A percentile compares a stretch with the other conserved stretches of the same genome.
Conservation (phyloP, 2,888 invertebrate species). For the Atrina japonica region DNA sequence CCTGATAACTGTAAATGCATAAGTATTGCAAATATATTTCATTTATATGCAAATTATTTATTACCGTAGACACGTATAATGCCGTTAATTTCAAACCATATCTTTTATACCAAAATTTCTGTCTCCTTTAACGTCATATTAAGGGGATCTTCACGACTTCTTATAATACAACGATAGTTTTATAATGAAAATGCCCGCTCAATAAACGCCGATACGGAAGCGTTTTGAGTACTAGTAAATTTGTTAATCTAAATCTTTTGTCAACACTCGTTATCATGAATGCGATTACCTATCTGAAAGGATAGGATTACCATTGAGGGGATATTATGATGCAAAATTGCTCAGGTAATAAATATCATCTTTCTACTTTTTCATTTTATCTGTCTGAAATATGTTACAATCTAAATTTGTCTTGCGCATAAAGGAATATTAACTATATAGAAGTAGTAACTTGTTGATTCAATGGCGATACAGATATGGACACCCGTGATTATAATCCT, state of each 20-base stretch:
- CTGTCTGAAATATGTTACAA: slow-evolving; percentile 2
- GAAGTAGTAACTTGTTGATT: not conserved
- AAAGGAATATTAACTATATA: not conserved
- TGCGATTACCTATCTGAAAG: slow-evolving; percentile 11
- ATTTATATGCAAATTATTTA: no score
- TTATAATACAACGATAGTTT: no score
- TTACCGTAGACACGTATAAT: no score
- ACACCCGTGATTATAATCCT: no score
- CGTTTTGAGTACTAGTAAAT: slow-evolving; percentile 3
- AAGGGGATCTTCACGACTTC: no score
- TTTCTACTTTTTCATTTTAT: slow-evolving; percentile 1
- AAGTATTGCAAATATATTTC: no score
- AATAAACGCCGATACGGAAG: slow-evolving; percentile 19
- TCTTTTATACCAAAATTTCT: no score
- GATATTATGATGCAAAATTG: not conserved
- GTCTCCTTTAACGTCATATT: no score
- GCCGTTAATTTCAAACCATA: no score
- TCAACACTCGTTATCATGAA: slow-evolving; percentile 17
- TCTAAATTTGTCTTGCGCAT: not conserved
- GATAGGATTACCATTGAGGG: slow-evolving; percentile 7
- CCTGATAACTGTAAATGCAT: no score
- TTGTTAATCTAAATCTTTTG: slow-evolving; percentile 22
- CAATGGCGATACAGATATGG: no score
- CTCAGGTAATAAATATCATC: slow-evolving; percentile 14
- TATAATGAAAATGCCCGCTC: no score